These are phyloP conservation scores for Elmis aenea DNA, from an alignment of 2,888 invertebrate genomes.

Conservation along the genomic window DNA sequence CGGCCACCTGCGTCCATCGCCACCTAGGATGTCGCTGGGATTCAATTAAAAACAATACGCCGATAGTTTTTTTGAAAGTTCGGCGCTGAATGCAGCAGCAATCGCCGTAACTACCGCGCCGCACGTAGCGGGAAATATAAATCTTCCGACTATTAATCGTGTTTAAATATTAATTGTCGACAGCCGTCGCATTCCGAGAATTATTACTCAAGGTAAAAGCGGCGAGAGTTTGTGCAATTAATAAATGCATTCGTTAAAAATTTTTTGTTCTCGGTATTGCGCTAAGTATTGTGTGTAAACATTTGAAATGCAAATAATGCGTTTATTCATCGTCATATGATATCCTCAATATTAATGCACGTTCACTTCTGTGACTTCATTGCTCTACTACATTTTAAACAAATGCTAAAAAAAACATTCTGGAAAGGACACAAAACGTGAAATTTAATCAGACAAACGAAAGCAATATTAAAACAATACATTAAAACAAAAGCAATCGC, in stretches of 20 bases:
- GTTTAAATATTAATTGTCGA: slow-evolving; percentile 21
- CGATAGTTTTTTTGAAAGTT: slow-evolving; percentile 16
- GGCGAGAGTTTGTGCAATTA: slow-evolving; percentile 16
- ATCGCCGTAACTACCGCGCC: slow-evolving; percentile 27
- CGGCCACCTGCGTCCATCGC: no score
- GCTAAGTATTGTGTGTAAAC: slow-evolving; percentile 15
- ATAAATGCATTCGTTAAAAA: slow-evolving; percentile 20
- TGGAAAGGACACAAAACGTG: no score
- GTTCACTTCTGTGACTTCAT: no score
- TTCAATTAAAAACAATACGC: no score
- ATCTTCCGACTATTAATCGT: slow-evolving; percentile 31
- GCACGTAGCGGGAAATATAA: slow-evolving; percentile 35
- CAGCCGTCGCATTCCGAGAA: slow-evolving; percentile 17
- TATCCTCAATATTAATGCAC: no score
- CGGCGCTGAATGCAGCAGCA: slow-evolving; percentile 16
- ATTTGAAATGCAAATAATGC: slow-evolving; percentile 19
- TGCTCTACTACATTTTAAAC: no score
- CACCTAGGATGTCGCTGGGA: no score
- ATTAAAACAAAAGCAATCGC: no score
- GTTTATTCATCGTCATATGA: no score
- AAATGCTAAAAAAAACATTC: no score
- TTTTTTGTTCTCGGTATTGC: slow-evolving; percentile 6
- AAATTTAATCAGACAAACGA: no score
- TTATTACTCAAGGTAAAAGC: slow-evolving; percentile 16
- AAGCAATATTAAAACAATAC: no score